Evolutionary conservation across 1,140 invertebrate genomes (phyloP).

Genomic region (Philopotamus ludificatus): DNA sequence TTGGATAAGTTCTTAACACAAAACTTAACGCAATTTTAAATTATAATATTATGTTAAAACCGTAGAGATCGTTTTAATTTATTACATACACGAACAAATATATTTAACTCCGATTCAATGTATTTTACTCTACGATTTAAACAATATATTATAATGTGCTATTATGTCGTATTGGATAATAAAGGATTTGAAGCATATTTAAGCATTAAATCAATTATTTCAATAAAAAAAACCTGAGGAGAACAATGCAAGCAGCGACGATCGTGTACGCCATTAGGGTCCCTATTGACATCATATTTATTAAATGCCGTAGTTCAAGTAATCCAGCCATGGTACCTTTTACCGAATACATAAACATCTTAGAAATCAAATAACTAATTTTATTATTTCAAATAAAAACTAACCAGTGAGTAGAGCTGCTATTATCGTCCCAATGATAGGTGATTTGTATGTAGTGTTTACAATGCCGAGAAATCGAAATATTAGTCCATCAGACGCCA

Average conservation of each 20-base stretch:
- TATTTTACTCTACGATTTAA: too few relatives aligned
- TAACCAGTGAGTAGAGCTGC: conserved; percentile 73
- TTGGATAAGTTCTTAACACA: too few relatives aligned
- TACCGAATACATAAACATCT: background rate
- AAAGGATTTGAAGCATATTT: too few relatives aligned
- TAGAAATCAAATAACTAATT: background rate
- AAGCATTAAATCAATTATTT: conserved; percentile 9
- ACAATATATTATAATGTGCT: too few relatives aligned
- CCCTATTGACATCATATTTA: conserved; percentile 95
- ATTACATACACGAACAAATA: too few relatives aligned
- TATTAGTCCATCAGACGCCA: conserved; percentile 81
- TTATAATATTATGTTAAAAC: too few relatives aligned
- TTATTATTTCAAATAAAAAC: conserved; percentile 13
- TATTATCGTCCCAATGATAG: conserved; percentile 75
- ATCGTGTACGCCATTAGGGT: conserved; percentile 91
- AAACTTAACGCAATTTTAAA: too few relatives aligned
- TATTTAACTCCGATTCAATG: too few relatives aligned
- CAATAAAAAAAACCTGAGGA: conserved; percentile 77
- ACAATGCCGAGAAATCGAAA: conserved; percentile 70
- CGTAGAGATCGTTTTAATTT: too few relatives aligned
- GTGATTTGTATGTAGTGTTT: conserved; percentile 69
- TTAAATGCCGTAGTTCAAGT: conserved; percentile 84
- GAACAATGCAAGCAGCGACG: conserved; percentile 84
- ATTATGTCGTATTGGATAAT: too few relatives aligned
- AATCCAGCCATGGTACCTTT: conserved; percentile 79